These are phyloP conservation scores for Delia radicum DNA, from an alignment of 1,140 invertebrate species.

Conservation along the genomic window DNA sequence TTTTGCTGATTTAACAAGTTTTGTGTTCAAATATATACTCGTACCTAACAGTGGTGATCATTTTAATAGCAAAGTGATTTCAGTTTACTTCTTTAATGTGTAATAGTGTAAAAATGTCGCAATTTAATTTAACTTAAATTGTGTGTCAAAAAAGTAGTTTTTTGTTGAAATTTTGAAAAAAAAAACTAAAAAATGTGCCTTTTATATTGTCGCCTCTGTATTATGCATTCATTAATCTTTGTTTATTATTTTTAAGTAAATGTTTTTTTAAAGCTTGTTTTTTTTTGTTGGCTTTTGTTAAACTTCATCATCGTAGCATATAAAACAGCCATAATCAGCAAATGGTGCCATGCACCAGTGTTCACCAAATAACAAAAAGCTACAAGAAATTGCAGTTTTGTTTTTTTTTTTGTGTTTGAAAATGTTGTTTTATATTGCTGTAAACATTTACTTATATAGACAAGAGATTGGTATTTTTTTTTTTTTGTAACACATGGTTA, in stretches of 20 bases:
- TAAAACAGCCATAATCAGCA: not conserved
- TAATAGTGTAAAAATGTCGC: too few species aligned
- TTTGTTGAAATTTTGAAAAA: too few species aligned
- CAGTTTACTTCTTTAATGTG: too few species aligned
- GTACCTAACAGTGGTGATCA: too few species aligned
- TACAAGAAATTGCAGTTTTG: not conserved
- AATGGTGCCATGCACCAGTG: constrained; percentile 14
- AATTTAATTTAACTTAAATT: too few species aligned
- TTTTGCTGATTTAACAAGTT: too few species aligned
- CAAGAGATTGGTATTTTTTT: constrained; percentile 2
- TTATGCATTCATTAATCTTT: not conserved
- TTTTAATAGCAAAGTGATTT: too few species aligned
- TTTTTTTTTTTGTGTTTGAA: not conserved
- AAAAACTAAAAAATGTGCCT: too few species aligned
- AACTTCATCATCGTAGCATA: not conserved
- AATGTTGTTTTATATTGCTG: not conserved
- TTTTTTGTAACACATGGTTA: not conserved
- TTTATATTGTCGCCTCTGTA: too few species aligned
- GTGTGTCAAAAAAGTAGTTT: too few species aligned
- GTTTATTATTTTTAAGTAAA: not conserved
- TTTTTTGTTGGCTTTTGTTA: not conserved
- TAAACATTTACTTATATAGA: not conserved
- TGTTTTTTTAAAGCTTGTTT: not conserved
- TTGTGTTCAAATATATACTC: too few species aligned
- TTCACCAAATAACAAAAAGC: not conserved